A percentile compares a stretch with the other conserved stretches of the same genome.
Conservation (phyloP, 2,113 vertebrate species). For the Centropus bengalensis region DNA sequence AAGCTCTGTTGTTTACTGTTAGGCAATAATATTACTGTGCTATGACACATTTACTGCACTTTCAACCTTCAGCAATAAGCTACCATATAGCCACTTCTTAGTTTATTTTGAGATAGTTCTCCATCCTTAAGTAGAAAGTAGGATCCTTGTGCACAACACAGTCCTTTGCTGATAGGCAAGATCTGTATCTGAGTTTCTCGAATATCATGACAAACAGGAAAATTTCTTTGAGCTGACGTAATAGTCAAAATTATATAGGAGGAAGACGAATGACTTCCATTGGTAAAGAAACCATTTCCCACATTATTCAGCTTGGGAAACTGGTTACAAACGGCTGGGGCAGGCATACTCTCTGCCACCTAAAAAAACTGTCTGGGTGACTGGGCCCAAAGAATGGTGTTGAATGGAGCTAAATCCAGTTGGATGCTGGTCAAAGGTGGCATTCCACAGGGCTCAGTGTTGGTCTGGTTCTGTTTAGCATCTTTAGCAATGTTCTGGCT, state of each 20-base stretch:
- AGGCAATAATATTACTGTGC: not conserved
- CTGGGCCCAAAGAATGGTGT: too few relatives aligned
- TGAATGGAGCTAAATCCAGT: too few relatives aligned
- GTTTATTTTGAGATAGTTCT: constrained; percentile 5
- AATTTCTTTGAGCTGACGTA: not conserved
- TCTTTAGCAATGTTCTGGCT: too few relatives aligned
- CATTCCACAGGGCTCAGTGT: too few relatives aligned
- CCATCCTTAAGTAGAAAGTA: not conserved
- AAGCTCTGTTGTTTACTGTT: constrained; percentile 38
- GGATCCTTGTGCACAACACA: not conserved
- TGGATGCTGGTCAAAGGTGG: too few relatives aligned
- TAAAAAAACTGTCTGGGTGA: too few relatives aligned
- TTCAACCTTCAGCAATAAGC: constrained; percentile 35
- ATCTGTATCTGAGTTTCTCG: not conserved
- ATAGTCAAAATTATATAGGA: not conserved
- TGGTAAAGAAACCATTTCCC: not conserved
- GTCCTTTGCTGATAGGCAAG: not conserved
- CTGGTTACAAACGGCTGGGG: too few relatives aligned
- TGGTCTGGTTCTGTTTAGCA: too few relatives aligned
- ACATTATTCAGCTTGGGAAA: too few relatives aligned
- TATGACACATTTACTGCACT: constrained; percentile 26
- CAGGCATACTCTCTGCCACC: too few relatives aligned
- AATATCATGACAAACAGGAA: not conserved
- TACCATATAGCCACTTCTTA: not conserved
- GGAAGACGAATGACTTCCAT: not conserved